Percentiles rank a stretch among this genome's conserved stretches.
Evolutionary conservation across 1,140 invertebrate species (phyloP).

Genomic region (Bombus superbus): DNA sequence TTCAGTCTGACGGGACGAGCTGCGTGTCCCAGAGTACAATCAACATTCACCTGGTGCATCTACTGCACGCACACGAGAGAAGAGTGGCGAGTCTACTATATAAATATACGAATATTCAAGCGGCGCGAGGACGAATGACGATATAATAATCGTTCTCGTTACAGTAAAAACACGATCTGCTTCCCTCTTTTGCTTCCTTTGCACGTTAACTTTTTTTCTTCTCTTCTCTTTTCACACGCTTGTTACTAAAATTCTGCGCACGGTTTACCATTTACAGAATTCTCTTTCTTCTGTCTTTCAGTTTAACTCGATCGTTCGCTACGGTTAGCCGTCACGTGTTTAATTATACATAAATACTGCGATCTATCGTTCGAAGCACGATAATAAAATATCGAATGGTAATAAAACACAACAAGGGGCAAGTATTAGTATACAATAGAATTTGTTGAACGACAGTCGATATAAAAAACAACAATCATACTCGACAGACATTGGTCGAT

Average conservation of each 20-base stretch:
- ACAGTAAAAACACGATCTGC: constrained; percentile 29
- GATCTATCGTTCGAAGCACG: constrained; percentile 73
- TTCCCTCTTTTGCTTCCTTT: neutral
- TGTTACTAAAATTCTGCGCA: neutral
- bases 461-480: constrained; percentile 75
- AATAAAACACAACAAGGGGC: constrained; percentile 78
- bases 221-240: neutral
- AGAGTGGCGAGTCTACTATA: constrained; percentile 39
- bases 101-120: constrained; percentile 54
- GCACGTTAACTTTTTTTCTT: neutral
- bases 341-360: constrained; percentile 68
- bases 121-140: constrained; percentile 35
- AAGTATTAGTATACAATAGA: constrained; percentile 69
- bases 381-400: constrained; percentile 77
- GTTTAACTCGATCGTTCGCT: constrained; percentile 24
- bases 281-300: neutral
- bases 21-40: constrained; percentile 29
- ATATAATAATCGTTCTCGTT: constrained; percentile 42
- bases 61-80: constrained; percentile 1
- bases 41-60: constrained; percentile 22
- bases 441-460: constrained; percentile 67
- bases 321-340: constrained; percentile 61
- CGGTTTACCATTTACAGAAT: neutral
- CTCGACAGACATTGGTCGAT: constrained; percentile 57
- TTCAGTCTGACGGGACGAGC: constrained; percentile 52